Conservation (phyloP, 2,113 vertebrate genomes). For the Montifringilla adamsi region DNA sequence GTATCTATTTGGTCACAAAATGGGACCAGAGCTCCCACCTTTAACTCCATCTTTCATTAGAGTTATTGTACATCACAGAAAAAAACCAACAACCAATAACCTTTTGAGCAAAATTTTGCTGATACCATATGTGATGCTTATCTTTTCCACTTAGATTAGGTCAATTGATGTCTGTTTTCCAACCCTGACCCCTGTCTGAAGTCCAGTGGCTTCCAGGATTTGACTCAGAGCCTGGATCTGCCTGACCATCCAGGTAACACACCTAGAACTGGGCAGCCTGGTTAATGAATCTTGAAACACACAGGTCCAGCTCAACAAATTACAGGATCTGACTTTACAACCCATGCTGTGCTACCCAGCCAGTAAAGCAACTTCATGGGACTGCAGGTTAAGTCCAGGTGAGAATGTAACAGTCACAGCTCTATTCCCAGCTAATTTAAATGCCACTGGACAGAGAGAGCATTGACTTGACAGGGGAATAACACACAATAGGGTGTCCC, state of each 20-base stretch:
- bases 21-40: not conserved
- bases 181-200: not conserved
- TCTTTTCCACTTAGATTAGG: not conserved
- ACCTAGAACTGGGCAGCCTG: not conserved
- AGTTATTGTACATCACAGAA: not conserved
- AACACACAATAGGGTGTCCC: not conserved
- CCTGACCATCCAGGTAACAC: not conserved
- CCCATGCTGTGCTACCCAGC: not conserved
- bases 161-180: not conserved
- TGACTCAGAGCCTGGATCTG: not conserved
- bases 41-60: not conserved
- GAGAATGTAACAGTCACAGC: not conserved
- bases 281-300: not conserved
- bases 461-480: not conserved
- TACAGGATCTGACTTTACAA: not conserved
- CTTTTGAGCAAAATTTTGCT: not conserved
- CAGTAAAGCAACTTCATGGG: not conserved
- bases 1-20: not conserved
- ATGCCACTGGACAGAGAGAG: not conserved
- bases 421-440: not conserved
- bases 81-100: not conserved
- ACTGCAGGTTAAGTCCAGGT: not conserved
- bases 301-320: not conserved
- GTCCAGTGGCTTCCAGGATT: not conserved
- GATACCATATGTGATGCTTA: rapidly evolving